phyloP scores from a whole-genome alignment of 2,797 vertebrate genomes.

The Ciconia nigra region DNA sequence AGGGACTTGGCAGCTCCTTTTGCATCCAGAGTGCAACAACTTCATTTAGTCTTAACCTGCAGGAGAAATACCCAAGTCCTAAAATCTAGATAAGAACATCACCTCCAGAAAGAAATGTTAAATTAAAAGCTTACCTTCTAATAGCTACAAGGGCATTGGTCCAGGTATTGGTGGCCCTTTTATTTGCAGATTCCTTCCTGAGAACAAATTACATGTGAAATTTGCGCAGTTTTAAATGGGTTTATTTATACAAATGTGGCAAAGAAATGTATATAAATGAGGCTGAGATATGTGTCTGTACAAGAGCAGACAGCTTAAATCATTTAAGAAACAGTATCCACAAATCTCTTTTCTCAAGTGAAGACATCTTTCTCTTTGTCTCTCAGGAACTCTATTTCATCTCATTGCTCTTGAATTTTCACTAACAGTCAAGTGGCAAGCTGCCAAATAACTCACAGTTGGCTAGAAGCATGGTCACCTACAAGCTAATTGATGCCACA shows the following conservation, averaged over 20 bases:
- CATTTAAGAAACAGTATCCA: background rate
- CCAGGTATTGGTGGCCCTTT: background rate
- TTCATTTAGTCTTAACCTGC: background rate
- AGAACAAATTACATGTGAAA: background rate
- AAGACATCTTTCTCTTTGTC: conserved; percentile 56
- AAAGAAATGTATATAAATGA: background rate
- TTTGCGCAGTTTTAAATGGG: background rate
- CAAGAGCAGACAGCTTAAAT: background rate
- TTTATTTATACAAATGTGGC: background rate
- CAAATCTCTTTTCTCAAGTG: background rate
- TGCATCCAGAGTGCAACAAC: background rate
- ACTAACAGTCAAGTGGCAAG: conserved; percentile 30
- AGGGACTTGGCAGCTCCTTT: background rate
- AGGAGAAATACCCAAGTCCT: background rate
- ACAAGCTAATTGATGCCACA: conserved; percentile 62
- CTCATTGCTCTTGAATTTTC: conserved; percentile 34
- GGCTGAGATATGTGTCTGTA: background rate
- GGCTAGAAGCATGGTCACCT: conserved; percentile 51
- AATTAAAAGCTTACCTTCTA: background rate
- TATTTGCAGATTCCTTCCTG: background rate
- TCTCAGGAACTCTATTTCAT: conserved; percentile 40
- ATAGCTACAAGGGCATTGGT: background rate
- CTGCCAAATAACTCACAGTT: conserved; percentile 52
- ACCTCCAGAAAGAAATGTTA: background rate
- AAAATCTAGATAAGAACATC: background rate